phyloP scores from a whole-genome alignment of 2,797 vertebrate species.

The Falco naumanni region DNA sequence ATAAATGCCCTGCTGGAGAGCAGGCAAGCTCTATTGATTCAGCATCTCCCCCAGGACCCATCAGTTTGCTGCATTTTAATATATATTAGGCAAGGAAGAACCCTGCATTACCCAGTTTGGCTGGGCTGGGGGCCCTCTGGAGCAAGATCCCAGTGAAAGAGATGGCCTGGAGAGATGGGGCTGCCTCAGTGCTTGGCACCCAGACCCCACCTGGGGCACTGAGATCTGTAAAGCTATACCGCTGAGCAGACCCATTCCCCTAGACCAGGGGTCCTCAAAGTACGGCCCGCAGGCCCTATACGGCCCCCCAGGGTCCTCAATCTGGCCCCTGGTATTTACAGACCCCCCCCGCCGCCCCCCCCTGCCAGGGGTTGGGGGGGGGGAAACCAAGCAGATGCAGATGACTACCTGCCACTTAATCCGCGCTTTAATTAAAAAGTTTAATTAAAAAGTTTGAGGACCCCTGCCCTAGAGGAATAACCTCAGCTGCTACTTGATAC shows the following conservation, averaged over 20 bases:
- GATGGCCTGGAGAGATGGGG: background rate
- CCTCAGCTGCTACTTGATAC: background rate
- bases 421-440: too few relatives aligned
- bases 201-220: background rate
- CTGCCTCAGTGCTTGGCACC: background rate
- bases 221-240: background rate
- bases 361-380: too few relatives aligned
- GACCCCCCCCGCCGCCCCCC: too few relatives aligned
- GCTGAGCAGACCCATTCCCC: background rate
- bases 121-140: background rate
- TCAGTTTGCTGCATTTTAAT: conserved; percentile 55
- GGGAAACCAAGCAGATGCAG: too few relatives aligned
- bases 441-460: too few relatives aligned
- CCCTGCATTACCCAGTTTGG: background rate
- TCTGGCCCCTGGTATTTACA: too few relatives aligned
- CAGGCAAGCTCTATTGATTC: conserved; percentile 35
- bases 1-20: background rate
- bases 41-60: background rate
- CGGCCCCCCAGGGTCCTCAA: too few relatives aligned
- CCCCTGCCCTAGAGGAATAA: background rate
- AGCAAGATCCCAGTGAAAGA: background rate
- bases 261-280: background rate
- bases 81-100: background rate
- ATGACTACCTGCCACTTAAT: too few relatives aligned
- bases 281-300: too few relatives aligned